A percentile compares a stretch with the other conserved stretches of the same genome.
Conservation (phyloP, 2,113 vertebrate species). For the Andinoacara biseriatus region DNA sequence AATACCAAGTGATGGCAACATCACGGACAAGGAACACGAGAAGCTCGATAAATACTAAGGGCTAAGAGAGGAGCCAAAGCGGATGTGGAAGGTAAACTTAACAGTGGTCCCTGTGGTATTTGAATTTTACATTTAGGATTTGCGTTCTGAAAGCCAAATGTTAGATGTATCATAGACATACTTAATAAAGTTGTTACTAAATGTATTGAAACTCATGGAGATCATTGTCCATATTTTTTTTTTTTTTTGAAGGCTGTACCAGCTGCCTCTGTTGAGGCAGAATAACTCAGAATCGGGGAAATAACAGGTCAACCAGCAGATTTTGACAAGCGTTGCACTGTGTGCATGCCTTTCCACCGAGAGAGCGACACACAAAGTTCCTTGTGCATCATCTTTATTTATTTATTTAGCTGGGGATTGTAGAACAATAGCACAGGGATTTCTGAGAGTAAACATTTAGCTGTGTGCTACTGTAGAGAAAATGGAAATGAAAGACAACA, state of each 20-base stretch:
- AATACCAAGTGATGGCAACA: no score
- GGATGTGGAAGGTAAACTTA: no score
- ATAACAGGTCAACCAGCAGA: constrained; percentile 23
- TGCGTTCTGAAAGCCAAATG: neutral
- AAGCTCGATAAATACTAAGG: no score
- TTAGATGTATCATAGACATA: neutral
- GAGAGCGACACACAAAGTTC: constrained; percentile 32
- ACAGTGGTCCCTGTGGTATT: no score
- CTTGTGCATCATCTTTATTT: neutral
- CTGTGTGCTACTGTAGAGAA: constrained; percentile 5
- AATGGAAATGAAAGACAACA: constrained; percentile 45
- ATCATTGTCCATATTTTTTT: no score
- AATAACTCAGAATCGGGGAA: constrained; percentile 7
- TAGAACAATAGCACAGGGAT: constrained; percentile 24
- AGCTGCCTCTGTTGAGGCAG: neutral
- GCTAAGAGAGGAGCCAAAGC: no score
- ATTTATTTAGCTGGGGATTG: neutral
- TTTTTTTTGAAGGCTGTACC: neutral
- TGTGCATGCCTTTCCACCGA: constrained; percentile 14
- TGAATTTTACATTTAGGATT: neutral
- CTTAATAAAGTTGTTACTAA: neutral
- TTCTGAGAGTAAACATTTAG: constrained; percentile 31
- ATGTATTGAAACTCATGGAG: neutral
- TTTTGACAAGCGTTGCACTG: neutral
- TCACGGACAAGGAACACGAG: no score